Conservation (phyloP, 2,888 invertebrate genomes). For the Andrena fulva region DNA sequence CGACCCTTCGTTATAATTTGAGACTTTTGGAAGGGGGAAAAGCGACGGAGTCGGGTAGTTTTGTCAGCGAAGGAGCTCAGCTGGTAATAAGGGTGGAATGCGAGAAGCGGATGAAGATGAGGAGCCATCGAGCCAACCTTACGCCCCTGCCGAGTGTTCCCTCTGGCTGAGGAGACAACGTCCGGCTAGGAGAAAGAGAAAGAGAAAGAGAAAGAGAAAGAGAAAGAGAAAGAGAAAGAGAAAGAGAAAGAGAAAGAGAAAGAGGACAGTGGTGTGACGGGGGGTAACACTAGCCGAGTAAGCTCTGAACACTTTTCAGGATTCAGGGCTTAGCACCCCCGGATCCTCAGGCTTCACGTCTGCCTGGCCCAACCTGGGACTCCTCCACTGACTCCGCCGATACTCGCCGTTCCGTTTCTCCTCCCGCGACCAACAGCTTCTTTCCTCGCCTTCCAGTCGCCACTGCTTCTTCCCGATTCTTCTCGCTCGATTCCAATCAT, state of each 20-base stretch:
- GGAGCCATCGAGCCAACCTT: slow-evolving; percentile 61
- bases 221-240: too few species aligned
- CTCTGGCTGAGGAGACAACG: slow-evolving; percentile 43
- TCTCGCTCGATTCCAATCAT: background rate
- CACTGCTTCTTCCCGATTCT: too few species aligned
- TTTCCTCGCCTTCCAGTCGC: slow-evolving; percentile 6
- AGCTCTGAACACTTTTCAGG: slow-evolving; percentile 82
- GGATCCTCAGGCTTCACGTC: slow-evolving; percentile 79
- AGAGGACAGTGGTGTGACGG: slow-evolving; percentile 54
- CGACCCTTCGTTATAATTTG: slow-evolving; percentile 23
- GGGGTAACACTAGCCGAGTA: slow-evolving; percentile 84
- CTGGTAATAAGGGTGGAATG: slow-evolving; percentile 79
- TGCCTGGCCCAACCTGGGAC: slow-evolving; percentile 72
- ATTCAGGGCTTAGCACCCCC: slow-evolving; percentile 82
- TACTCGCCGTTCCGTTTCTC: slow-evolving; percentile 18
- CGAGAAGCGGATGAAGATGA: slow-evolving; percentile 67
- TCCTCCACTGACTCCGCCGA: slow-evolving; percentile 67
- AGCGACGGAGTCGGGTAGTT: background rate
- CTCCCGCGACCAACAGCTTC: slow-evolving; percentile 4
- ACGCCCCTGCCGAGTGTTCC: slow-evolving; percentile 56
- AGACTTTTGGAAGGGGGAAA: slow-evolving; percentile 16
- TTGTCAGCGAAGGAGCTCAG: slow-evolving; percentile 64
- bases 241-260: slow-evolving; percentile 26
- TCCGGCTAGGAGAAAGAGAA: slow-evolving; percentile 3
- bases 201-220: slow-evolving; percentile 42